Evolutionary conservation across 2,113 vertebrate species (phyloP).

Genomic region (Mionectes macconnelli): DNA sequence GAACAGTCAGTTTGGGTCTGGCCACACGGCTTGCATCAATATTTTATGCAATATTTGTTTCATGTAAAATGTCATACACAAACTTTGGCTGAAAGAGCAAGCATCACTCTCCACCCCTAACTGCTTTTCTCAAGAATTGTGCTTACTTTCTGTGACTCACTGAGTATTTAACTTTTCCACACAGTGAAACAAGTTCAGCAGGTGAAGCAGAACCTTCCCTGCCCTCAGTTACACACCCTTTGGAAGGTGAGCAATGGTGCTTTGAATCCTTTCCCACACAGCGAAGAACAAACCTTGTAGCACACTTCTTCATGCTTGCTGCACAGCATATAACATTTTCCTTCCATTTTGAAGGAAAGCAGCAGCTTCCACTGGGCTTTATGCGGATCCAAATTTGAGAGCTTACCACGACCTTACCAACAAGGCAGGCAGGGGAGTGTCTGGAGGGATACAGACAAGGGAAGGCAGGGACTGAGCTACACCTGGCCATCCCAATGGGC

Average conservation of each 20-base stretch:
- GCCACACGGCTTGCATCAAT: neutral
- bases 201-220: neutral
- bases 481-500: accelerated
- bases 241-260: neutral
- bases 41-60: conserved; percentile 45
- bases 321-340: neutral
- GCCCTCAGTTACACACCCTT: neutral
- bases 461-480: neutral
- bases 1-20: neutral
- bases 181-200: conserved; percentile 27
- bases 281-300: neutral
- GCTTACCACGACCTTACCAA: neutral
- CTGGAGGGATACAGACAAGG: neutral
- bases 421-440: neutral
- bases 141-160: conserved; percentile 13
- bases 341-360: neutral
- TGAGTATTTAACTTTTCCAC: neutral
- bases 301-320: neutral
- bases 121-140: neutral
- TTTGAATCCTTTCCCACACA: neutral
- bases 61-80: neutral
- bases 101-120: neutral
- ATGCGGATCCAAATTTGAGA: neutral
- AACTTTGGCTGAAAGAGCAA: neutral
- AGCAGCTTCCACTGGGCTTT: neutral